These are phyloP conservation scores for Rhopalosiphum nymphaeae DNA, from an alignment of 2,888 invertebrate species.

Conservation along the genomic window DNA sequence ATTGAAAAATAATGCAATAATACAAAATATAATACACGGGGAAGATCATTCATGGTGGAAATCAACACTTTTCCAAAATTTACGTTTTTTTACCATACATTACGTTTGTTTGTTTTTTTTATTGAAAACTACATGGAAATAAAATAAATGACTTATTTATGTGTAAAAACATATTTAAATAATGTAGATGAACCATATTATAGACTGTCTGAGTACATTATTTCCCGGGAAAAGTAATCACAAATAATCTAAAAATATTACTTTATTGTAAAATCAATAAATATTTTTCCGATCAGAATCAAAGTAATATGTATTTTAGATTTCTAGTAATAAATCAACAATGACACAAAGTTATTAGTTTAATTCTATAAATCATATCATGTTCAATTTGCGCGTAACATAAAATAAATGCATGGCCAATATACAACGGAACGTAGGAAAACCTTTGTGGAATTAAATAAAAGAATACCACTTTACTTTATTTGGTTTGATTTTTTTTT, in stretches of 20 bases:
- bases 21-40: not conserved
- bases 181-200: not conserved
- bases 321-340: not conserved
- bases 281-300: not conserved
- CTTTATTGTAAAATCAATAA: not conserved
- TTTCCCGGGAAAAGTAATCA: not conserved
- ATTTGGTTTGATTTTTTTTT: not conserved
- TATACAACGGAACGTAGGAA: not conserved
- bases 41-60: not conserved
- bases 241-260: not conserved
- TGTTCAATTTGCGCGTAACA: not conserved
- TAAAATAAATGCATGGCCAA: not conserved
- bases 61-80: not conserved
- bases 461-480: not conserved
- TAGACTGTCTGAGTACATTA: not conserved
- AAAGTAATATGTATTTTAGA: not conserved
- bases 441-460: slow-evolving; percentile 22
- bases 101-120: not conserved
- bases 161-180: not conserved
- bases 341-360: not conserved
- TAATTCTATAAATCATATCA: not conserved
- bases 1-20: not conserved
- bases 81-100: not conserved
- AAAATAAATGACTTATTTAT: not conserved
- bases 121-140: not conserved